Conservation (phyloP, 2,113 vertebrate species). For the Heterochromis multidens region DNA sequence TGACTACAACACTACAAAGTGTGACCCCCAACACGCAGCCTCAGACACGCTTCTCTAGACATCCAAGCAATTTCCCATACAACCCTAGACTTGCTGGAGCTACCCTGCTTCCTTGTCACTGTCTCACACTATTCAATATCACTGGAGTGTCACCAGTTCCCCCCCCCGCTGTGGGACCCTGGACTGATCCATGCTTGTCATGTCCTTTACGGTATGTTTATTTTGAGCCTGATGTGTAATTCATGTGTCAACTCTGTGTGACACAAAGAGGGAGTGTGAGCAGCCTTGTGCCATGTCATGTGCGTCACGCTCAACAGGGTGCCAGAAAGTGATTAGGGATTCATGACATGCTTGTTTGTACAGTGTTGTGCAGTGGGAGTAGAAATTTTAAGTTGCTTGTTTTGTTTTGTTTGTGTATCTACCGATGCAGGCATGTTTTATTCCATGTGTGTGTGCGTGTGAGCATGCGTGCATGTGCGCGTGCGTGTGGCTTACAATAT, state of each 20-base stretch:
- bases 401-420: not conserved
- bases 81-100: conserved; percentile 11
- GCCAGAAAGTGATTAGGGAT: conserved; percentile 16
- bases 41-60: conserved; percentile 1
- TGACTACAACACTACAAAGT: not conserved
- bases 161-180: not conserved
- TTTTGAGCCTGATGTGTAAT: conserved; percentile 41
- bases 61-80: not conserved
- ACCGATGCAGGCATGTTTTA: not conserved
- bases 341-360: conserved; percentile 5
- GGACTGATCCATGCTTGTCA: conserved; percentile 31
- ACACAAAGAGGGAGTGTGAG: conserved; percentile 17
- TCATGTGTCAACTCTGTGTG: conserved; percentile 30
- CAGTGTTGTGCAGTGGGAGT: not conserved
- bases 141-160: not conserved
- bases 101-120: conserved; percentile 4
- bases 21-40: not conserved
- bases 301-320: conserved; percentile 26
- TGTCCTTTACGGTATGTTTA: conserved; percentile 28
- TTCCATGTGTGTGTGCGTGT: not conserved
- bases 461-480: too few species aligned
- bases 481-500: not conserved
- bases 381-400: not conserved
- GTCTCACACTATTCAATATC: conserved; percentile 26
- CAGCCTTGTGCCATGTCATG: conserved; percentile 19